Percentiles rank a stretch among this genome's conserved stretches.
phyloP scores from a whole-genome alignment of 2,113 vertebrate species.

The Hucho hucho region DNA sequence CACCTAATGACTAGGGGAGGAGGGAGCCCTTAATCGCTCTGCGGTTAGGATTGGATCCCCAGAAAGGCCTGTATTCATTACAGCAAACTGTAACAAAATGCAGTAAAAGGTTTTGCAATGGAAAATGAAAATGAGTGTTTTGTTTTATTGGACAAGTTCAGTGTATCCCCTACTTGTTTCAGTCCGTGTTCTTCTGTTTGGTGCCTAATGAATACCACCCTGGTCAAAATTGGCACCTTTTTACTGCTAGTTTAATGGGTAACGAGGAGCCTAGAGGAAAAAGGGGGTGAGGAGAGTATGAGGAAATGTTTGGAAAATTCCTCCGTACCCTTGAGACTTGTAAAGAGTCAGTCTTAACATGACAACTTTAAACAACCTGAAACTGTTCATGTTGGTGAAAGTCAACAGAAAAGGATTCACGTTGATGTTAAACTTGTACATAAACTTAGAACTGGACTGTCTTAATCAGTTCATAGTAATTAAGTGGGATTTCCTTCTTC shows the following conservation, averaged over 20 bases:
- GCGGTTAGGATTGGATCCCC: neutral
- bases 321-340: neutral
- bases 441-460: neutral
- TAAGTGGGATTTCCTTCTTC: no score
- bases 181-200: no score
- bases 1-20: neutral
- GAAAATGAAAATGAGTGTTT: no score
- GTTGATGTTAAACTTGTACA: no score
- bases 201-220: no score
- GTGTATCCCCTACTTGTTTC: no score
- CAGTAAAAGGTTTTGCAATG: no score
- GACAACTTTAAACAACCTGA: neutral
- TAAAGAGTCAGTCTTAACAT: neutral
- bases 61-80: neutral
- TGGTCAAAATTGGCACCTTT: neutral
- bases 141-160: no score
- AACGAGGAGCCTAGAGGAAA: neutral
- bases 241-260: neutral
- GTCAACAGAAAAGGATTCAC: neutral
- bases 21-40: neutral
- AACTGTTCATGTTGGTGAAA: neutral
- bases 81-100: no score
- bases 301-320: neutral
- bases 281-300: neutral
- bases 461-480: no score